Evolutionary conservation across 1,140 invertebrate genomes (phyloP).

Genomic region (Drosophila lowei): DNA sequence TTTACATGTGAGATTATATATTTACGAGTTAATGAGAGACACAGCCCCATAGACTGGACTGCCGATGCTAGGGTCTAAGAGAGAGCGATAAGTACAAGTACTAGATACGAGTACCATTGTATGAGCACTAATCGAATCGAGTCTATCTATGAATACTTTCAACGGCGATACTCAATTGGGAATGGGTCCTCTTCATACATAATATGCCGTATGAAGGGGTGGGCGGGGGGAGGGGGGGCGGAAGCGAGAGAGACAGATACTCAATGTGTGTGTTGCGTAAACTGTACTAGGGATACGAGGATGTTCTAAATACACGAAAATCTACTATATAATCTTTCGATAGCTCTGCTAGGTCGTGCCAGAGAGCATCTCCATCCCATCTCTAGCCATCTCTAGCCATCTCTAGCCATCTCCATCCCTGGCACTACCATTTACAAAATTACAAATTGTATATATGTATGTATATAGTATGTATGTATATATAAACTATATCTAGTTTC

Average conservation of each 20-base stretch:
- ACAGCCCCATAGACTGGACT: too few relatives aligned
- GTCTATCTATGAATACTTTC: slow-evolving; percentile 17
- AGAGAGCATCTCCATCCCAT: not conserved
- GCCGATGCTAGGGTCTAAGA: too few relatives aligned
- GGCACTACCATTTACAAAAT: slow-evolving; percentile 3
- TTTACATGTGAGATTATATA: too few relatives aligned
- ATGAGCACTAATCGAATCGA: slow-evolving; percentile 39
- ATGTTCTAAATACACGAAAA: slow-evolving; percentile 6
- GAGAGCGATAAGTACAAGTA: too few relatives aligned
- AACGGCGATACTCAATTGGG: too few relatives aligned
- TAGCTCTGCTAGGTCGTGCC: not conserved
- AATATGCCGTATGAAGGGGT: not conserved
- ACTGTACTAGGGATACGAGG: slow-evolving; percentile 10
- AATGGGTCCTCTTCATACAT: not conserved
- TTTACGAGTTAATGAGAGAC: too few relatives aligned
- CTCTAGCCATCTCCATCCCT: not conserved
- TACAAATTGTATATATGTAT: not conserved
- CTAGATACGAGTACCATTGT: not conserved
- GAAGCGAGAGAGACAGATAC: slow-evolving; percentile 28
- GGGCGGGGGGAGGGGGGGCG: not conserved
- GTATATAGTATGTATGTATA: slow-evolving; percentile 19
- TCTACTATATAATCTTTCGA: slow-evolving; percentile 8
- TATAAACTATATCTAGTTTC: slow-evolving; percentile 4
- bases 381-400: not conserved
- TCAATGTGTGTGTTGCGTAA: not conserved